Evolutionary conservation across 1,140 invertebrate species (phyloP), one percentile per base, ranked within the genome.

Genomic region (Drosophila azteca): DNA sequence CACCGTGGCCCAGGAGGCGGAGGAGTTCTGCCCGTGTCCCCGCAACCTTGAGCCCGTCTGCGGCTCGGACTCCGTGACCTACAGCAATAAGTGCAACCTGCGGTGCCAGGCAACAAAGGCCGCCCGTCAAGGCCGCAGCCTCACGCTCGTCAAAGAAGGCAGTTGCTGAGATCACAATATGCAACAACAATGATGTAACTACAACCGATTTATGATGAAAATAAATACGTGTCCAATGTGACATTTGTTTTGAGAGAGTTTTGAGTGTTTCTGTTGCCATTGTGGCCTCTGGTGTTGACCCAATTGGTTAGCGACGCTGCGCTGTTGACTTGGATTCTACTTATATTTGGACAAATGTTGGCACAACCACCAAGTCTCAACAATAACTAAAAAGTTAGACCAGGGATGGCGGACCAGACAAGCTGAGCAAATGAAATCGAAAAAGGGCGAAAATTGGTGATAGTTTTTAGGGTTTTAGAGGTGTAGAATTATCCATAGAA

Each of bases 81-180:
- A 91, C 41, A n/a, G 50, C 31, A 91, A 85, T 60, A n/a, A 24
- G 17, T 91, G 90, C 50, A 63, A 74, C 15, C 53, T 91, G 29
- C 6, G 48, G 0, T 91, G 90, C 41, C 48, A 41, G 2, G 60
- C 66, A 6, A 62, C 73, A 17, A 61, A 49, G 13, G 26, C 60
- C 6, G 46, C 52, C 0, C 62, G 68, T 1, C 26, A 68, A 6
- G 80, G 83, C 29, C 70, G 67, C 29, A 52, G 4, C 7, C 31
- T 90, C n/a, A 55, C 31, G 0, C n/a, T 77, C 1, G 24, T 35
- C 15, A 78, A 52, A 24, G 2, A 53, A 0, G 89, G 84, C 43
- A n/a, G 0, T 1, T 90, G 89, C 61, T 83, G 59, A 45, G 1
- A 0, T 8, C 58, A 1, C 8, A 55, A 46, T 45, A n/a, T n/a